Percentiles rank a stretch among this genome's conserved stretches.
Evolutionary conservation across 2,797 vertebrate genomes (phyloP).

Genomic region (Chromis chromis): DNA sequence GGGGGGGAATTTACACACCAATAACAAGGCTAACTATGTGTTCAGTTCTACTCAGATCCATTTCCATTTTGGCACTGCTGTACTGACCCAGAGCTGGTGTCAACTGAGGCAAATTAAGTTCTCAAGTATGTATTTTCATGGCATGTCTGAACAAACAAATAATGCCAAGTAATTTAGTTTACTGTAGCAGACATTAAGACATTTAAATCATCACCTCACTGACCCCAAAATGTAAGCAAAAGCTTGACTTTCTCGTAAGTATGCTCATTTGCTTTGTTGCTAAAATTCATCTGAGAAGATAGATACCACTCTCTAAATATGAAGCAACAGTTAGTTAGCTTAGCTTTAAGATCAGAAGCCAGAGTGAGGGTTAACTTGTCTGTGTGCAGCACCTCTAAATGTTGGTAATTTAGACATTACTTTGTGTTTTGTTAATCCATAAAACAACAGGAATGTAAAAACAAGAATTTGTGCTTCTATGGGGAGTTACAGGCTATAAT

Average conservation of each 20-base stretch:
- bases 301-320: background rate
- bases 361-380: background rate
- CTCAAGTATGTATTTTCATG: background rate
- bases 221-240: background rate
- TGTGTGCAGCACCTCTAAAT: background rate
- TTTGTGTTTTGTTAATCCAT: background rate
- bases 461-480: background rate
- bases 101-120: background rate
- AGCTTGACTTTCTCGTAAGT: background rate
- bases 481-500: background rate
- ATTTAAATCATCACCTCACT: background rate
- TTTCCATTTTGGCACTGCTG: slow-evolving; percentile 31
- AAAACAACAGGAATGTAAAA: background rate
- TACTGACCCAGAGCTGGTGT: slow-evolving; percentile 12
- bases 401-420: background rate
- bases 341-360: background rate
- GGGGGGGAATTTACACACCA: too few species aligned
- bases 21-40: background rate
- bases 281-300: background rate
- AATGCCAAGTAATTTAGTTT: background rate
- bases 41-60: background rate
- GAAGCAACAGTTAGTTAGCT: background rate
- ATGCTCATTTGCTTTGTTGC: background rate
- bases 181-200: background rate
- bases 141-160: fast-evolving